Evolutionary conservation across 2,888 invertebrate species (phyloP), one percentile per base, ranked within the genome.

Genomic region (Limnephilus rhombicus): DNA sequence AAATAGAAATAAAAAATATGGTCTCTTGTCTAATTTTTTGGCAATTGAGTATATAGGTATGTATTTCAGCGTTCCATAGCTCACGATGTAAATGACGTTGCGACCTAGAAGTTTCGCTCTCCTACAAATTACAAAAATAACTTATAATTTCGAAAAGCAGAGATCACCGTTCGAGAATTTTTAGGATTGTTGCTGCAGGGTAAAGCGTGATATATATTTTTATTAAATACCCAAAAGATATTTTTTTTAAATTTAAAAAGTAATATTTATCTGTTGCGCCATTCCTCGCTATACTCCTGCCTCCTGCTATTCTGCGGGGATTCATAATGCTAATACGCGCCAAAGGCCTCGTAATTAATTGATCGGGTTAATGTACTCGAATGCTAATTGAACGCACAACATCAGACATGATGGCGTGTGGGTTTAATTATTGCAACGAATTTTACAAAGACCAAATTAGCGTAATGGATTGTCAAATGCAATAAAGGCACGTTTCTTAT

Each of bases 331-430:
- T 41, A 83, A 37, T 83, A 37, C 83, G 83, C 24, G 37, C 34
- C 37, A 83, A 7, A 37, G 83, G 34, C 15, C 37, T 9, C 41
- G 83, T 83, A 83, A 83, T 83, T 83, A 83, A 83, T 83, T 83
- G 83, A 37, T 34, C 34, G 37, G 83, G 83, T 37, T 41, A 37
- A 83, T n/a, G 83, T 83, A 41, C 83, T 34, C 83, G 83, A 2
- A 31, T 83, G 83, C 24, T 41, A 83, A 37, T 83, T 83, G 37
- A 37, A 34, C 83, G 34, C 37, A 83, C 83, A 83, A 41, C 31
- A 13, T 37, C 83, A 83, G 83, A 83, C 83, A 83, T 11, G 53
- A 82, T 83, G 83, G 9, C 41, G 37, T 37, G 83, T 83, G 37
- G 37, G 18, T 24, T 83, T 83, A 83, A 24, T 24, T 83, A 83